Percentiles rank a stretch among this genome's conserved stretches.
phyloP scores from a whole-genome alignment of 1,140 invertebrate species.

The Trachymyrmex cornetzi region DNA sequence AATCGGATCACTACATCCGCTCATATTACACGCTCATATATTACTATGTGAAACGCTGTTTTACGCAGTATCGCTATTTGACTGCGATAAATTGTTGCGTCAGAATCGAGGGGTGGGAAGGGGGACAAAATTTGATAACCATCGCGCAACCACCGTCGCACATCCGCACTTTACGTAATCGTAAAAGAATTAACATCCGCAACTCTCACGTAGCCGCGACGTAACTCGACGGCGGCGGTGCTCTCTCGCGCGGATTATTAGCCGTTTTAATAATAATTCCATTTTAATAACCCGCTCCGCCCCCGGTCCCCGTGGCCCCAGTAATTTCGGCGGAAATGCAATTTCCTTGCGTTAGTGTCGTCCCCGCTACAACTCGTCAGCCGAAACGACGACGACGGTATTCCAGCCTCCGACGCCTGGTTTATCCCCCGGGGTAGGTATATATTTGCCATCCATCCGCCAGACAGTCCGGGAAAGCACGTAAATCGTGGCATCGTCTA shows the following conservation, averaged over 20 bases:
- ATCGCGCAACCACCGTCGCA: neutral
- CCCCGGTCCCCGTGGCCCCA: neutral
- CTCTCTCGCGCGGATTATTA: constrained; percentile 44
- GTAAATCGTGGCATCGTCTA: constrained; percentile 71
- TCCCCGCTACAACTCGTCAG: constrained; percentile 30
- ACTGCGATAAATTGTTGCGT: constrained; percentile 10
- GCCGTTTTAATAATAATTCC: constrained; percentile 60
- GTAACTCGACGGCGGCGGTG: neutral
- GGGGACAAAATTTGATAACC: neutral
- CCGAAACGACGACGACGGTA: constrained; percentile 40
- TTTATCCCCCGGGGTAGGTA: neutral
- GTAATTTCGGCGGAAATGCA: constrained; percentile 52
- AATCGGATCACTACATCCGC: neutral
- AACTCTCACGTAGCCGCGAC: constrained; percentile 11
- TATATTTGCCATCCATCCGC: constrained; percentile 57
- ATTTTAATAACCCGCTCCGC: constrained; percentile 33
- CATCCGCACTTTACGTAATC: constrained; percentile 26
- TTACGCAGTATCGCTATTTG: neutral
- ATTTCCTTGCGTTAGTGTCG: constrained; percentile 57
- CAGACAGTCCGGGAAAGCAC: constrained; percentile 28
- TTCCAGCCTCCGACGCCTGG: neutral
- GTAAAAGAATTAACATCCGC: constrained; percentile 40
- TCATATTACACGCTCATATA: neutral
- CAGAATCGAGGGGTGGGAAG: neutral
- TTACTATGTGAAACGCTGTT: neutral